These are phyloP conservation scores for Hassar affinis DNA, from an alignment of 2,113 vertebrate genomes.

Conservation along the genomic window DNA sequence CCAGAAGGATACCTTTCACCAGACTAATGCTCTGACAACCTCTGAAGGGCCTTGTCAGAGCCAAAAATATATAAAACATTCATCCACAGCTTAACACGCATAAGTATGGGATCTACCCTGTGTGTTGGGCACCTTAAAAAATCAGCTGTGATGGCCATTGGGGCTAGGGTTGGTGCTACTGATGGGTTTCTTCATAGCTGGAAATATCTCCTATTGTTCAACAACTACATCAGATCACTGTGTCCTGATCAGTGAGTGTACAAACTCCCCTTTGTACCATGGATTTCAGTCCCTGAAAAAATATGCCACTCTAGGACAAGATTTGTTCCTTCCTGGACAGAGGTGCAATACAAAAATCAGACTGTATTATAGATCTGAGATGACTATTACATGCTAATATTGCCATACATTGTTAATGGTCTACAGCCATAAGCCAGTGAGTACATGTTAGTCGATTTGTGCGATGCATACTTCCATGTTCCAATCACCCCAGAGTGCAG, in stretches of 20 bases:
- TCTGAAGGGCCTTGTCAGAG: not conserved
- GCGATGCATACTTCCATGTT: not conserved
- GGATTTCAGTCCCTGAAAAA: not conserved
- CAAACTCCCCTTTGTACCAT: not conserved
- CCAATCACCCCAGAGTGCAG: not conserved
- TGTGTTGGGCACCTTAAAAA: not conserved
- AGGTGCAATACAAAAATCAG: not conserved
- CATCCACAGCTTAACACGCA: not conserved
- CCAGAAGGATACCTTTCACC: not conserved
- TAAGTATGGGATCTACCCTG: no score
- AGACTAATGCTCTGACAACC: not conserved
- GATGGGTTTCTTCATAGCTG: not conserved
- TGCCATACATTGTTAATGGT: not conserved
- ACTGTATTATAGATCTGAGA: not conserved
- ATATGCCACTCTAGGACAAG: not conserved
- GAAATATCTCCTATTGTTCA: not conserved
- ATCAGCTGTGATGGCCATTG: not conserved
- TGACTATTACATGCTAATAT: not conserved
- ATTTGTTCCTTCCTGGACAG: not conserved
- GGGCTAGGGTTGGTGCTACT: not conserved
- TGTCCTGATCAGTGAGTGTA: not conserved
- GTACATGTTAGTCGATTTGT: no score
- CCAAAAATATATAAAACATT: not conserved
- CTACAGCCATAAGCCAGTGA: not conserved
- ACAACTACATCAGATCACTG: not conserved